phyloP scores from a whole-genome alignment of 2,113 vertebrate genomes.

The Anas platyrhynchos region DNA sequence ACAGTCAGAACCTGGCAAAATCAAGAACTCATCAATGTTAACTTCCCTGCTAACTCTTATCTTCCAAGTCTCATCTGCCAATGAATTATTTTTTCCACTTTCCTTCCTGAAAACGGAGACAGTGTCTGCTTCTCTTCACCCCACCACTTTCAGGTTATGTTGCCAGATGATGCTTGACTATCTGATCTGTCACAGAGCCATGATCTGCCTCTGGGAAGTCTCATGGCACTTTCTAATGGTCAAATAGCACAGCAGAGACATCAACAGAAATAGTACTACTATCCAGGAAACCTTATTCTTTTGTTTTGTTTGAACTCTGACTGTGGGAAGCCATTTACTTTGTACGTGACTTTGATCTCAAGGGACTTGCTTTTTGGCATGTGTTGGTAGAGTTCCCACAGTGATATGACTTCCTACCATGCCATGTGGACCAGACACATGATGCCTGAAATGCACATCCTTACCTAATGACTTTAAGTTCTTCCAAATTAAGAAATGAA shows the following conservation, averaged over 20 bases:
- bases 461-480: neutral
- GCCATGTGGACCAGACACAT: neutral
- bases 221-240: neutral
- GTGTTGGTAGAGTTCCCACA: neutral
- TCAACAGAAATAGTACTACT: neutral
- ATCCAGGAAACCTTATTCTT: neutral
- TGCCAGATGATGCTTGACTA: neutral
- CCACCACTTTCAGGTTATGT: neutral
- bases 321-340: conserved; percentile 3
- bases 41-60: neutral
- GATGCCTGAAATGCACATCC: neutral
- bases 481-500: neutral
- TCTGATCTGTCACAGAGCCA: neutral
- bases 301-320: conserved; percentile 1
- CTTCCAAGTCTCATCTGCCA: neutral
- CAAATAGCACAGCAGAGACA: neutral
- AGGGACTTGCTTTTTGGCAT: neutral
- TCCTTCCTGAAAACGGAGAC: neutral
- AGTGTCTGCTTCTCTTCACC: neutral
- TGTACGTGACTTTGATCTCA: neutral
- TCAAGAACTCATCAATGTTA: neutral
- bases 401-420: neutral
- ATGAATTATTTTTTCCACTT: neutral
- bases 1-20: neutral
- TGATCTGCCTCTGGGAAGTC: neutral